These are phyloP conservation scores for Picathartes gymnocephalus DNA, from an alignment of 2,113 vertebrate genomes.

Conservation along the genomic window DNA sequence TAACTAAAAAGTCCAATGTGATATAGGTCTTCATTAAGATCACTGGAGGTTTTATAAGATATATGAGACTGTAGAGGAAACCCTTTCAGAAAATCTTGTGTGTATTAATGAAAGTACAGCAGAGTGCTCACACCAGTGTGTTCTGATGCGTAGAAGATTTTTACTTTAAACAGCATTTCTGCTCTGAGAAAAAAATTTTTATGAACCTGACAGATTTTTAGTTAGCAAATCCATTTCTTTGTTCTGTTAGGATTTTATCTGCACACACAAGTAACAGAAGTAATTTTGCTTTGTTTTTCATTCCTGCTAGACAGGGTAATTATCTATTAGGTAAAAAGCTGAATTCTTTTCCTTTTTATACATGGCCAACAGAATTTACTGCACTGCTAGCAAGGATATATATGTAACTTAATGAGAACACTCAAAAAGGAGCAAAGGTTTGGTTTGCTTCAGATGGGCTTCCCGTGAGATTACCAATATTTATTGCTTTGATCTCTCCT, in stretches of 20 bases:
- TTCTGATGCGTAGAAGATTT: neutral
- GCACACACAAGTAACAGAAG: neutral
- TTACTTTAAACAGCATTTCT: neutral
- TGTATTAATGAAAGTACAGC: neutral
- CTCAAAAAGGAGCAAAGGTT: neutral
- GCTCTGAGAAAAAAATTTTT: neutral
- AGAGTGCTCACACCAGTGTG: neutral
- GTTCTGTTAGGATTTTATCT: neutral
- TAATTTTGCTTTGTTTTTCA: neutral
- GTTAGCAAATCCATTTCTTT: neutral
- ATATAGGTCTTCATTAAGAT: neutral
- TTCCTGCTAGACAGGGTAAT: neutral
- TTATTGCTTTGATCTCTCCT: neutral
- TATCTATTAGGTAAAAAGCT: neutral
- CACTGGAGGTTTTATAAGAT: neutral
- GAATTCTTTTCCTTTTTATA: neutral
- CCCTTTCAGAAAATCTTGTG: neutral
- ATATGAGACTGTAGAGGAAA: neutral
- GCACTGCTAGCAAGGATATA: neutral
- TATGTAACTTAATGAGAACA: neutral
- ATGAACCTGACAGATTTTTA: neutral
- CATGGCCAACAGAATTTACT: neutral
- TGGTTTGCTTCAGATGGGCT: neutral
- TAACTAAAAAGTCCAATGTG: neutral
- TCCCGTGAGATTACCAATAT: neutral